Percentiles rank a stretch among this genome's conserved stretches.
Conservation (phyloP, 2,888 invertebrate species). For the Hyles lineata region DNA sequence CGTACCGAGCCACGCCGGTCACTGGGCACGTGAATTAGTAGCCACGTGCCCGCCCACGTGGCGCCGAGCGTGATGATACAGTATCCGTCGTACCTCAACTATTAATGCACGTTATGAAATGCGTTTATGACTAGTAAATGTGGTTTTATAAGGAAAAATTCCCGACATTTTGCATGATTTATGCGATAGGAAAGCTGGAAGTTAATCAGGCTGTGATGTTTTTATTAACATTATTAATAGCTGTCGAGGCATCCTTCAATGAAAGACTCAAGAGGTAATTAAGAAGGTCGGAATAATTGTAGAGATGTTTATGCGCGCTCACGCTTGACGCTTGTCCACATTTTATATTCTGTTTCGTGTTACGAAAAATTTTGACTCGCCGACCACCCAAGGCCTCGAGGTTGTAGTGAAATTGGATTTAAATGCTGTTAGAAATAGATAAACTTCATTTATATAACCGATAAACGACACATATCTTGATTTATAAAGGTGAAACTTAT, state of each 20-base stretch:
- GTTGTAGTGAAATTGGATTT: neutral
- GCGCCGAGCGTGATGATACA: constrained; percentile 22
- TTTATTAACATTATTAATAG: neutral
- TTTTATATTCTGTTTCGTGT: too few relatives aligned
- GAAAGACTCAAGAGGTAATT: too few relatives aligned
- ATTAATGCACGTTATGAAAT: constrained; percentile 9
- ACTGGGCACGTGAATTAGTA: constrained; percentile 5
- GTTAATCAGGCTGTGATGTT: neutral
- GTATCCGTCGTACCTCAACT: constrained; percentile 8
- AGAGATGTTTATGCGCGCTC: too few relatives aligned
- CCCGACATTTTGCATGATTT: neutral
- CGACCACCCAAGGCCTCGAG: neutral
- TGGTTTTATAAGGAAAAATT: constrained; percentile 1
- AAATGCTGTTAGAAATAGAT: constrained; percentile 2
- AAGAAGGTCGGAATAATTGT: too few relatives aligned
- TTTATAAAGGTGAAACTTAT: neutral
- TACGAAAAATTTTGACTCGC: too few relatives aligned
- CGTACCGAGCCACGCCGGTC: neutral
- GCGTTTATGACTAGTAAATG: constrained; percentile 21
- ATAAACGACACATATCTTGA: neutral
- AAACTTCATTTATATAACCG: constrained; percentile 2
- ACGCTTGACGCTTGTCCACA: too few relatives aligned
- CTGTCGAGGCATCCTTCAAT: too few relatives aligned
- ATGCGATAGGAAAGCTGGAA: neutral
- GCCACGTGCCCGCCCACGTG: constrained; percentile 24